Base-by-base conservation (phyloP, 2,113 vertebrate genomes). In the Tretioscincus oriximinensis region DNA sequence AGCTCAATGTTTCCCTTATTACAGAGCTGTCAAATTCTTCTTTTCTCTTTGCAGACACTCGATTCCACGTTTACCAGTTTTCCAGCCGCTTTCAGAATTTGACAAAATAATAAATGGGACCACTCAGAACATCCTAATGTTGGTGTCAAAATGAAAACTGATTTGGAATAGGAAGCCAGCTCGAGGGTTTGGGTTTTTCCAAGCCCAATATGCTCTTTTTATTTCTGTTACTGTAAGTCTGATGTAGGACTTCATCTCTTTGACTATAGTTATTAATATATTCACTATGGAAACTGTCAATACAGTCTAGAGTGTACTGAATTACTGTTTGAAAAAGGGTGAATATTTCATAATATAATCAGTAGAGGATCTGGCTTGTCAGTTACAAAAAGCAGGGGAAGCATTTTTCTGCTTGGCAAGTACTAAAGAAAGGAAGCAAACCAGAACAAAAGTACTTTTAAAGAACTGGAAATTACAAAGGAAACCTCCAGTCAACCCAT, bases 41-140 rank as follows among this genome's bases (percentile, higher is more conserved):
- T 73, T 65, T 67, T 47, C 26, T 77, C n/a, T 69, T 41, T 68
- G 10, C 58, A 18, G 18, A 77, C 41, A 74, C 29, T 61, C 81
- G 73, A 49, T 66, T 45, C 31, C 81, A 72, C 9, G 14, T 84
- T 24, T 83, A 80, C 21, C 24, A 73, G 41, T 79, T 81, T 82
- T 79, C 64, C 69, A 45, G 35, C 47, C 20, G 63, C 67, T 67
- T 81, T 60, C 83, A 78, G 73, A 71, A 65, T 73, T 84, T 86
- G 71, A 73, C 67, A 26, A 71, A 80, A n/a, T 58, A 81, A 74
- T n/a, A 65, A 22, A 24, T 24, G 45, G 45, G 31, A 28, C 88
- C 7, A 8, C 18, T 7, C 41, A 7, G 16, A 89, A 73, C 58
- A 72, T 71, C 9, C 73, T 9, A 79, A 29, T 12, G 68, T 16